A percentile compares a stretch with the other conserved stretches of the same genome.
phyloP scores from a whole-genome alignment of 2,888 invertebrate species.

The Lithosia quadra region DNA sequence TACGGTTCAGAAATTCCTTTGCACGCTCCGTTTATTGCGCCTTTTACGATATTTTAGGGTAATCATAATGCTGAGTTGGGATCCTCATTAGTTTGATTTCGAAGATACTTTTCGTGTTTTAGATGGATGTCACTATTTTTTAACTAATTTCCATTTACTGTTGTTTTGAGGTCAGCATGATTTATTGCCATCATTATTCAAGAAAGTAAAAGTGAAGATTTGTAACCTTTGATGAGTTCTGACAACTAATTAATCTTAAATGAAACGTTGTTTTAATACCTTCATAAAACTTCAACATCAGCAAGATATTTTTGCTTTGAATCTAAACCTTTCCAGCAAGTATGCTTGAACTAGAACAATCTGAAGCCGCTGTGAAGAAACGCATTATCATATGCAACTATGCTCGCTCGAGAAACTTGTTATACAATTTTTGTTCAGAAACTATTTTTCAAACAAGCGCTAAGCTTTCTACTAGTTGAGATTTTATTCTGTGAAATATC shows the following conservation, averaged over 20 bases:
- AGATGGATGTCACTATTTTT: constrained; percentile 6
- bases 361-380: constrained; percentile 41
- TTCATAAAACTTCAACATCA: constrained; percentile 6
- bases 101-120: constrained; percentile 6
- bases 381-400: constrained; percentile 52
- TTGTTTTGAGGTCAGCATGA: constrained; percentile 4
- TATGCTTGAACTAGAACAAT: constrained; percentile 48
- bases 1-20: constrained; percentile 49
- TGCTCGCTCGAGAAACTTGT: constrained; percentile 44
- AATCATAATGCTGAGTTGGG: constrained; percentile 38
- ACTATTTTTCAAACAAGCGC: constrained; percentile 50
- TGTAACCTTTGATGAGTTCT: background rate
- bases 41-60: constrained; percentile 50
- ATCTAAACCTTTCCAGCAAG: constrained; percentile 41
- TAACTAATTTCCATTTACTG: constrained; percentile 10
- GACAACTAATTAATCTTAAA: background rate
- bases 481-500: constrained; percentile 45
- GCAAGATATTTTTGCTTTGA: constrained; percentile 31
- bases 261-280: constrained; percentile 22
- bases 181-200: constrained; percentile 14
- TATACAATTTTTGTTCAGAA: constrained; percentile 52
- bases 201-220: constrained; percentile 4
- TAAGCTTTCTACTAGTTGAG: constrained; percentile 45
- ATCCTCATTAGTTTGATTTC: constrained; percentile 33
- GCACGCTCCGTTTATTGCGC: constrained; percentile 40